phyloP scores from a whole-genome alignment of 1,140 invertebrate species.

The Drosophila cardini region DNA sequence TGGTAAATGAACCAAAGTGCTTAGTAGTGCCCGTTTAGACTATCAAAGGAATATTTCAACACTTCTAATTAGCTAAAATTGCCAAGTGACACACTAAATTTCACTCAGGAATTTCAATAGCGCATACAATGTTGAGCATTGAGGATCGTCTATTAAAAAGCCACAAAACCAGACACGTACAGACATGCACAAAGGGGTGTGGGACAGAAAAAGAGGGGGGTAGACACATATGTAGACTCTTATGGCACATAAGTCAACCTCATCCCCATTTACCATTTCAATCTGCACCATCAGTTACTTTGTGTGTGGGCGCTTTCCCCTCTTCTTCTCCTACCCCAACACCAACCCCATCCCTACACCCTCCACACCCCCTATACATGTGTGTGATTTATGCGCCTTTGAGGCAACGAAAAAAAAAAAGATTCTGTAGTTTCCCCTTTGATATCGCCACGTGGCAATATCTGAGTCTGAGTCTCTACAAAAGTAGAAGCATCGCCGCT shows the following conservation, averaged over 20 bases:
- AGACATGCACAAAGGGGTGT: neutral
- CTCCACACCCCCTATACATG: neutral
- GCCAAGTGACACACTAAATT: slow-evolving; percentile 80
- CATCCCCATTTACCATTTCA: slow-evolving; percentile 12
- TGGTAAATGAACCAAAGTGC: slow-evolving; percentile 5
- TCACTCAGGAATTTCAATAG: slow-evolving; percentile 75
- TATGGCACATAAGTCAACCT: slow-evolving; percentile 68
- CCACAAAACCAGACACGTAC: slow-evolving; percentile 59
- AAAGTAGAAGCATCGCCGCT: slow-evolving; percentile 40
- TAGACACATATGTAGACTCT: slow-evolving; percentile 45
- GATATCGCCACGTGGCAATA: slow-evolving; percentile 65
- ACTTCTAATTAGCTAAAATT: slow-evolving; percentile 81
- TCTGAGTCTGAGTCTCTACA: too few relatives aligned
- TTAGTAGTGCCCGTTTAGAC: neutral
- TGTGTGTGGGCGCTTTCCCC: slow-evolving; percentile 65
- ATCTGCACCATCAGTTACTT: slow-evolving; percentile 6
- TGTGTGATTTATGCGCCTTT: slow-evolving; percentile 75
- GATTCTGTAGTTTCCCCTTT: slow-evolving; percentile 53
- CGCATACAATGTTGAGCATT: slow-evolving; percentile 70
- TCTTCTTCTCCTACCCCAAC: neutral
- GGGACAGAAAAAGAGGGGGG: neutral
- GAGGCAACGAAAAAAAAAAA: slow-evolving; percentile 42
- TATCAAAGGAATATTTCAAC: slow-evolving; percentile 46
- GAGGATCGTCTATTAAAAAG: slow-evolving; percentile 74
- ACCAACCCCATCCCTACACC: too few relatives aligned